phyloP scores from a whole-genome alignment of 2,113 vertebrate species.

The Paracanthobrama guichenoti region DNA sequence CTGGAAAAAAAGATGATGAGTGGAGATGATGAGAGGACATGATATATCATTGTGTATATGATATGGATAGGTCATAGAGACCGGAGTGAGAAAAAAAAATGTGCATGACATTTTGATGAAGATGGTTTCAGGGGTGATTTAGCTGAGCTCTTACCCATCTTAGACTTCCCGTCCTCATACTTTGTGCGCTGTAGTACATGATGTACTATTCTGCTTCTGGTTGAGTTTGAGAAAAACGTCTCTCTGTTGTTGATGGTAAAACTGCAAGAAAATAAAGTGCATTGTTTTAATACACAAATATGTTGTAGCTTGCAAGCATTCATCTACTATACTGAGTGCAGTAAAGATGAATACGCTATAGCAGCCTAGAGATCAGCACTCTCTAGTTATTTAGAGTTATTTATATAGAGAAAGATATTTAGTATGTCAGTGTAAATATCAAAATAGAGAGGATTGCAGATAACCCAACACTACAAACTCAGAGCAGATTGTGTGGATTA shows the following conservation, averaged over 20 bases:
- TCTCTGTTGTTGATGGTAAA: slow-evolving; percentile 97
- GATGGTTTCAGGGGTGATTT: not conserved
- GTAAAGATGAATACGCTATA: not conserved
- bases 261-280: slow-evolving; percentile 65
- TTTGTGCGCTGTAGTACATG: slow-evolving; percentile 96
- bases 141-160: slow-evolving; percentile 87
- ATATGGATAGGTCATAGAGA: not conserved
- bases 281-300: slow-evolving; percentile 2
- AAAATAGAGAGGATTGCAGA: not conserved
- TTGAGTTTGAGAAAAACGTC: slow-evolving; percentile 98
- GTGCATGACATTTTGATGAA: not conserved
- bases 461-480: not conserved
- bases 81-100: not conserved
- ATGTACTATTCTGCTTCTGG: slow-evolving; percentile 95
- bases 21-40: too few relatives aligned
- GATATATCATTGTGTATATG: not conserved
- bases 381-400: too few relatives aligned
- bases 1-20: not conserved
- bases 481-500: not conserved
- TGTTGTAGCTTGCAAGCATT: not conserved
- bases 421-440: slow-evolving; percentile 7
- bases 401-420: not conserved
- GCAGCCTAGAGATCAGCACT: not conserved
- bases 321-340: not conserved
- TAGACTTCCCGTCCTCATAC: slow-evolving; percentile 95